Percentiles rank a stretch among this genome's conserved stretches.
These are phyloP conservation scores for Brachyptera risi DNA, from an alignment of 2,888 invertebrate species.

Conservation along the genomic window DNA sequence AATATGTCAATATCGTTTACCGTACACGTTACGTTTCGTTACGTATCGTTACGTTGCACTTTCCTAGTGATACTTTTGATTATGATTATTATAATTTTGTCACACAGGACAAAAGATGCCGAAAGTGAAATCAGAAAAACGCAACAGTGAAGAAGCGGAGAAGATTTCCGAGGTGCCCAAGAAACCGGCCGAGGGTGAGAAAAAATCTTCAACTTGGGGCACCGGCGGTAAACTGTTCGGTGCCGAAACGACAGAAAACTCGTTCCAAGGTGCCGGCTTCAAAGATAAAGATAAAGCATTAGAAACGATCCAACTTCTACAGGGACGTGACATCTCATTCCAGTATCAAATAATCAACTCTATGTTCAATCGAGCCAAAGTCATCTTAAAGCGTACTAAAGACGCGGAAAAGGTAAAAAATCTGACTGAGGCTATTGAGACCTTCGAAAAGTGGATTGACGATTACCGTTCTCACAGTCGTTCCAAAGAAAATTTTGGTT, in stretches of 20 bases:
- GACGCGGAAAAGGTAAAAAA: slow-evolving; percentile 71
- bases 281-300: slow-evolving; percentile 72
- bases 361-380: slow-evolving; percentile 40
- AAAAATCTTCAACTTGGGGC: slow-evolving; percentile 32
- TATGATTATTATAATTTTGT: background rate
- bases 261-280: slow-evolving; percentile 70
- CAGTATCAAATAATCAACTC: slow-evolving; percentile 54
- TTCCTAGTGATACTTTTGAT: too few species aligned
- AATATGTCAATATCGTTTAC: too few species aligned
- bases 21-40: too few species aligned
- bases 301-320: slow-evolving; percentile 59
- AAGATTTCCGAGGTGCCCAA: slow-evolving; percentile 35
- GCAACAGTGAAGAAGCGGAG: slow-evolving; percentile 39
- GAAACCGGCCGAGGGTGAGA: slow-evolving; percentile 38
- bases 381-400: slow-evolving; percentile 57
- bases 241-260: slow-evolving; percentile 43
- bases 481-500: slow-evolving; percentile 65
- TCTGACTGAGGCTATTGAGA: slow-evolving; percentile 66
- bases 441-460: slow-evolving; percentile 69
- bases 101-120: slow-evolving; percentile 36
- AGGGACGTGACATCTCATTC: slow-evolving; percentile 72
- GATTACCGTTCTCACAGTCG: slow-evolving; percentile 65
- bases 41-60: too few species aligned
- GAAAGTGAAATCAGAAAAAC: slow-evolving; percentile 39
- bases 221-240: slow-evolving; percentile 38